Conservation (phyloP, 2,113 vertebrate genomes). For the Corydoras sp. region DNA sequence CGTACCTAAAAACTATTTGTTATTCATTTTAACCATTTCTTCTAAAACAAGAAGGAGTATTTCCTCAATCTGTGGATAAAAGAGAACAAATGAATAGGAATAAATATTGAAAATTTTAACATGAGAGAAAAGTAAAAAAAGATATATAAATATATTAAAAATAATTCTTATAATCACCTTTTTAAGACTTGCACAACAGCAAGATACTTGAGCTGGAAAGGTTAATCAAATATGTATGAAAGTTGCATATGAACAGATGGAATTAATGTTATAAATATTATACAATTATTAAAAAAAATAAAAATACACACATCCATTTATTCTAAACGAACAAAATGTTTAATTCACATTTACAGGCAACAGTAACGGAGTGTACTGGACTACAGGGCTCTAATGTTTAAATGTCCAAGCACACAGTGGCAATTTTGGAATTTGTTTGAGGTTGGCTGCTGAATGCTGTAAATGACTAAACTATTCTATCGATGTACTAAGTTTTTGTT, state of each 20-base stretch:
- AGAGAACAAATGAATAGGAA: neutral
- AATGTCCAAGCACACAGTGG: too few relatives aligned
- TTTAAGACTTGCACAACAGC: constrained; percentile 53
- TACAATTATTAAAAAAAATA: neutral
- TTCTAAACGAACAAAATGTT: neutral
- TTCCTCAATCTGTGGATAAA: constrained; percentile 50
- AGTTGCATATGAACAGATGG: neutral
- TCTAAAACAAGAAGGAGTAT: constrained; percentile 52
- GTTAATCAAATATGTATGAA: neutral
- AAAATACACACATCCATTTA: neutral
- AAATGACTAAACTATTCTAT: too few relatives aligned
- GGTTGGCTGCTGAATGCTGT: too few relatives aligned
- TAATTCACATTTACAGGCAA: neutral
- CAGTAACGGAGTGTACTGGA: too few relatives aligned
- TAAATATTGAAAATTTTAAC: neutral
- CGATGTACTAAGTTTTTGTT: too few relatives aligned
- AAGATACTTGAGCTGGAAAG: constrained; percentile 39
- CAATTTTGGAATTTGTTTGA: too few relatives aligned
- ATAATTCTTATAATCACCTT: constrained; percentile 50
- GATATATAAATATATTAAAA: too few relatives aligned
- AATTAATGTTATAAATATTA: neutral
- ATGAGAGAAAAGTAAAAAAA: neutral
- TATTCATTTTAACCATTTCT: constrained; percentile 33
- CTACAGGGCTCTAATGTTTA: too few relatives aligned
- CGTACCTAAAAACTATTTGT: constrained; percentile 7